Evolutionary conservation across 2,113 vertebrate species (phyloP).

Genomic region (Lontra canadensis): DNA sequence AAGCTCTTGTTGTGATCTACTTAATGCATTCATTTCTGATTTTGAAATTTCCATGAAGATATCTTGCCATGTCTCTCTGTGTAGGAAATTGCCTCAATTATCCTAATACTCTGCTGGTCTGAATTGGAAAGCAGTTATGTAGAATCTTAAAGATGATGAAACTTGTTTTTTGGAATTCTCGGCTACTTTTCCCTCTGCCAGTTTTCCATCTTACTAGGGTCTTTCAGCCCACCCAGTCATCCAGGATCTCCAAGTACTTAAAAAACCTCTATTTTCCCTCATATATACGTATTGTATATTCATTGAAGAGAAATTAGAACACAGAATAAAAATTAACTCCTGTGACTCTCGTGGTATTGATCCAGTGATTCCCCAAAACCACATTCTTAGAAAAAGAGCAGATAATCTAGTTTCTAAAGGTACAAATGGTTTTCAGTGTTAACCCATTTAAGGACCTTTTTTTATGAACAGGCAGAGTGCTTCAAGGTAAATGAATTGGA

Average conservation of each 20-base stretch:
- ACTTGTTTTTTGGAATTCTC: slow-evolving; percentile 63
- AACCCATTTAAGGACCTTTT: neutral
- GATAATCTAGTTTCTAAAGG: neutral
- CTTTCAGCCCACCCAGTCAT: neutral
- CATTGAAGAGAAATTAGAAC: slow-evolving; percentile 38
- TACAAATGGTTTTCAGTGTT: neutral
- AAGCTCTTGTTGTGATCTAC: slow-evolving; percentile 39
- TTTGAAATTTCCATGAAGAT: slow-evolving; percentile 70
- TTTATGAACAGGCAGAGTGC: neutral
- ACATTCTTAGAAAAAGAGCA: neutral
- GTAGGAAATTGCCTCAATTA: slow-evolving; percentile 76
- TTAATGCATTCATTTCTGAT: slow-evolving; percentile 71
- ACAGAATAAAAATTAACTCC: neutral
- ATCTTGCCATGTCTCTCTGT: slow-evolving; percentile 65
- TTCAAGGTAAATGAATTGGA: neutral
- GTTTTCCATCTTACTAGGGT: neutral
- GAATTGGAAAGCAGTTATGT: slow-evolving; percentile 72
- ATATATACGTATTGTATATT: neutral
- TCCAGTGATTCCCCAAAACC: neutral
- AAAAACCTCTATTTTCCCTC: slow-evolving; percentile 11
- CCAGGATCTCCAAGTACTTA: neutral
- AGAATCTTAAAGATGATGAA: slow-evolving; percentile 63
- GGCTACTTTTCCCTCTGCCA: neutral
- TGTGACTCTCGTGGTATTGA: neutral
- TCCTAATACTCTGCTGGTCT: slow-evolving; percentile 69